These are phyloP conservation scores for Clinocottus analis DNA, from an alignment of 2,113 vertebrate genomes.

Conservation along the genomic window DNA sequence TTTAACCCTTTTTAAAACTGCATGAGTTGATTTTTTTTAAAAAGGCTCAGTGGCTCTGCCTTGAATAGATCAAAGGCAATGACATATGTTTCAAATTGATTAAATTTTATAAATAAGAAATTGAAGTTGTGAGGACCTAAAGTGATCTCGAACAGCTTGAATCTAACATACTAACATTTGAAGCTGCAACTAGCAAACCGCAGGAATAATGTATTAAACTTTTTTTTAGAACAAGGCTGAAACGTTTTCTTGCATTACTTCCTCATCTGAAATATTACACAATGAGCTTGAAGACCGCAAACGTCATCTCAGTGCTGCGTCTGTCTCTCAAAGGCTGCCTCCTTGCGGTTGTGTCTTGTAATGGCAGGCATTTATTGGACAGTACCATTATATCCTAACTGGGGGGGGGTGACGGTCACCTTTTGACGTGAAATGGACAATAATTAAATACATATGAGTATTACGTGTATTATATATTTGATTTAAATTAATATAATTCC, in stretches of 20 bases:
- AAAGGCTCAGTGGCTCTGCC: neutral
- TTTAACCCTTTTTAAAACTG: slow-evolving; percentile 37
- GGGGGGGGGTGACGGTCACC: neutral
- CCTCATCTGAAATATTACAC: slow-evolving; percentile 19
- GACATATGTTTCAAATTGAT: neutral
- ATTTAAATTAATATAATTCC: accelerated
- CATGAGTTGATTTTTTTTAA: slow-evolving; percentile 26
- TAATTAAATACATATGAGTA: neutral
- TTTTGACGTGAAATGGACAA: neutral
- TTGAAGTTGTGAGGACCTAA: neutral
- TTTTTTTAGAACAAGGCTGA: neutral
- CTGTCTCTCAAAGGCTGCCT: neutral
- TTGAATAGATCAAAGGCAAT: neutral
- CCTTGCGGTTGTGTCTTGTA: slow-evolving; percentile 21
- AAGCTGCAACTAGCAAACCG: neutral
- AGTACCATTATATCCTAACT: slow-evolving; percentile 30
- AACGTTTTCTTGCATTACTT: slow-evolving; percentile 4
- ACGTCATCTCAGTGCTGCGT: neutral
- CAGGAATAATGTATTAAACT: neutral
- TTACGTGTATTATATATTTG: neutral
- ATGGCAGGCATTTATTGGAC: slow-evolving; percentile 5
- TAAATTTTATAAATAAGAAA: neutral
- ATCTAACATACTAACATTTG: neutral
- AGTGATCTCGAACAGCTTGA: neutral
- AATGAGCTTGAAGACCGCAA: slow-evolving; percentile 9